Conservation (phyloP, 1,140 invertebrate species). For the Sarcophaga peregrina region DNA sequence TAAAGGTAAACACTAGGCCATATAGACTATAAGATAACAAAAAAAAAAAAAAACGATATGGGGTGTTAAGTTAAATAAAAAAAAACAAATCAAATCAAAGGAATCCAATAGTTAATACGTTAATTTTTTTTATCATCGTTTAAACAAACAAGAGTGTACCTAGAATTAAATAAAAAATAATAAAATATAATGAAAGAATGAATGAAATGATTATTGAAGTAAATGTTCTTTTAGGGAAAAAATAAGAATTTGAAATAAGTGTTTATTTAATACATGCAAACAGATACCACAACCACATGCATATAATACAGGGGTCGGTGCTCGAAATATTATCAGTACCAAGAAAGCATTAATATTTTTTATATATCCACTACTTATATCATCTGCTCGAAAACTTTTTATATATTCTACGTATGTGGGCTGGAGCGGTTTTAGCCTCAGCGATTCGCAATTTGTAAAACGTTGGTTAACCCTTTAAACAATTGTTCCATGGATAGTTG, state of each 20-base stretch:
- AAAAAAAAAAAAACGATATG: slow-evolving; percentile 4
- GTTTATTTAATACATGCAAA: background rate
- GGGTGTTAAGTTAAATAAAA: background rate
- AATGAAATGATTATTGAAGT: slow-evolving; percentile 10
- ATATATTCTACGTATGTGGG: too few relatives aligned
- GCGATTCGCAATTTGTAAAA: too few relatives aligned
- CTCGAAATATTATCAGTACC: too few relatives aligned
- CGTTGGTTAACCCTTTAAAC: too few relatives aligned
- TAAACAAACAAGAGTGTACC: slow-evolving; percentile 14
- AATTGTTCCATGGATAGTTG: too few relatives aligned
- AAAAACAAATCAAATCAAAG: background rate
- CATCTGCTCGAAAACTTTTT: too few relatives aligned
- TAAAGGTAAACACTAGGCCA: too few relatives aligned
- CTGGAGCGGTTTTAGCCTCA: too few relatives aligned
- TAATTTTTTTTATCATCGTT: background rate
- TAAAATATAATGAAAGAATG: background rate
- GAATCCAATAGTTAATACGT: background rate
- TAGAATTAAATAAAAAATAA: background rate
- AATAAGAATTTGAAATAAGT: background rate
- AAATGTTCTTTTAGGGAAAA: background rate
- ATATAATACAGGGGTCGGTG: background rate
- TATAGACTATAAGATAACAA: background rate
- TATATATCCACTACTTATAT: too few relatives aligned
- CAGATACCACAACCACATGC: slow-evolving; percentile 8
- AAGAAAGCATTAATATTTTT: too few relatives aligned